Evolutionary conservation across 2,888 invertebrate species (phyloP).

Genomic region (Tubulanus polymorphus): DNA sequence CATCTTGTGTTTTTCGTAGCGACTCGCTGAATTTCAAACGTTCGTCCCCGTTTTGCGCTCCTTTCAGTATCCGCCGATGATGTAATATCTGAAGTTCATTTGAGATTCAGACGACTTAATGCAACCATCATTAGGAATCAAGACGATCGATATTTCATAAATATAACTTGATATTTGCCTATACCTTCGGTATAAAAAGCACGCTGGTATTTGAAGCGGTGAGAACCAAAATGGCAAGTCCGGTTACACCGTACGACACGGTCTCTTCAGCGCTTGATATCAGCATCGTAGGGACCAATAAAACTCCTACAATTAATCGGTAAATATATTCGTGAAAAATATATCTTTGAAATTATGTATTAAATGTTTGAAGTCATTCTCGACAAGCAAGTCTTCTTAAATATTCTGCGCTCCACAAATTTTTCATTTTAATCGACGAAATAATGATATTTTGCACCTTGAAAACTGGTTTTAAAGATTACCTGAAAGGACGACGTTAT

Average conservation of each 20-base stretch:
- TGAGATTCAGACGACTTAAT: too few species aligned
- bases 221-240: not conserved
- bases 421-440: too few species aligned
- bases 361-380: too few species aligned
- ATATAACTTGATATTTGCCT: too few species aligned
- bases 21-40: not conserved
- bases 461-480: too few species aligned
- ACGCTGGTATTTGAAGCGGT: not conserved
- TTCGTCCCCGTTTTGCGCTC: not conserved
- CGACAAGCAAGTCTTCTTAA: too few species aligned
- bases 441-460: too few species aligned
- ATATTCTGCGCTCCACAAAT: too few species aligned
- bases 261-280: not conserved
- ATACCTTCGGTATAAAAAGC: not conserved
- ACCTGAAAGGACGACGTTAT: not conserved
- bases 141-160: not conserved
- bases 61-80: not conserved
- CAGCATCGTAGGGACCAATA: not conserved
- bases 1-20: not conserved
- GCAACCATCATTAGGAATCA: not conserved
- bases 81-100: too few species aligned
- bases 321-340: too few species aligned
- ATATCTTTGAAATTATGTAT: too few species aligned
- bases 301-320: not conserved
- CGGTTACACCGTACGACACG: not conserved